Base-by-base conservation (phyloP, 2,797 vertebrate genomes). In the Peromyscus aztecus region DNA sequence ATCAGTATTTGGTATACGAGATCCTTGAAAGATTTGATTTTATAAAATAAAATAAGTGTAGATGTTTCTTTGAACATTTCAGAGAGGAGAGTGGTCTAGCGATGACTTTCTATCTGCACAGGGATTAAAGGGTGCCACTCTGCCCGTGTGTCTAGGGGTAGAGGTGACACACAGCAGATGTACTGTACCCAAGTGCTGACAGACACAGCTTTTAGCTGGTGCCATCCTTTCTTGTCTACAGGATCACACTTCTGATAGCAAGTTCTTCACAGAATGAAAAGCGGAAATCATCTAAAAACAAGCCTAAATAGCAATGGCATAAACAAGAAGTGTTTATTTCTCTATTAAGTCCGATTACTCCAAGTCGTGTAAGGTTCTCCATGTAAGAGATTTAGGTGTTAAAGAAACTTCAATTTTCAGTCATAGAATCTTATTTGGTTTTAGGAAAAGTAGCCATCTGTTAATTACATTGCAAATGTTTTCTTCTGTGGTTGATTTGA, bases 271-370 rank as follows among this genome's bases (percentile, higher is more conserved):
- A 84, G 43, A 27, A 61, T 24, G 43, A 67, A n/a, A 71, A 19
- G 40, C 75, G 95, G 37, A 71, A 57, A 1, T 71, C n/a, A 93
- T 19, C 8, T 9, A 63, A 59, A 49, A 49, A 59, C 27, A 82
- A 59, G 24, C 13, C 61, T 37, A 73, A 82, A 81, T 4, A 77
- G 61, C 46, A 86, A 31, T 77, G 43, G 11, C 29, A 49, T 67
- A 78, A 96, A n/a, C 21, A 92, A 78, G 37, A 4, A 19, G 80
- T 57, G 21, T 43, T 84, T 80, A 78, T 78, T 94, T 81, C 73
- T 92, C 23, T 61, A 11, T 43, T 37, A 89, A n/a, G 27, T 89
- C n/a, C 29, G 81, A 34, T 23, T 43, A 92, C 59, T 57, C 5
- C n/a, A 83, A 94, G 63, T 65, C 63, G 65, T 19, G 8, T 29